Evolutionary conservation across 2,888 invertebrate genomes (phyloP).

Genomic region (Apamea anceps): DNA sequence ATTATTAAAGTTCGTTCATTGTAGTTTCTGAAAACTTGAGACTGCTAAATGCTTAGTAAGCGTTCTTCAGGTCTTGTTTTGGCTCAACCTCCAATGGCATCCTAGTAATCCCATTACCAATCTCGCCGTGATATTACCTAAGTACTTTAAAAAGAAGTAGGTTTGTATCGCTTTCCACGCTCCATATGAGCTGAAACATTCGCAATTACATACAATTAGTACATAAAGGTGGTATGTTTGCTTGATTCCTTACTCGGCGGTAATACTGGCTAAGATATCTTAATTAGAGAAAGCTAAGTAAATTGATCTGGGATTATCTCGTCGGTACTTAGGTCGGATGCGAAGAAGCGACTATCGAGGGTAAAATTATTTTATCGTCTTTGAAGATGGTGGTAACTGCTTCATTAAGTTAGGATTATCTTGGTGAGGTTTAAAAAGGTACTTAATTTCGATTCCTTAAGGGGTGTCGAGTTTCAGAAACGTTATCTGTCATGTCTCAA

Average conservation of each 20-base stretch:
- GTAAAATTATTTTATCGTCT: constrained; percentile 19
- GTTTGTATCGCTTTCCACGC: constrained; percentile 51
- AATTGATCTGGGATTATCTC: constrained; percentile 57
- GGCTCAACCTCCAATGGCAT: neutral
- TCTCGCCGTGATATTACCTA: constrained; percentile 23
- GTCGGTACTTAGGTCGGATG: constrained; percentile 20
- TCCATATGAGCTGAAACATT: constrained; percentile 53
- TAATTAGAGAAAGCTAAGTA: constrained; percentile 56
- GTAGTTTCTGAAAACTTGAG: neutral
- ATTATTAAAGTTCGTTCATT: neutral
- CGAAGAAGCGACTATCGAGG: neutral
- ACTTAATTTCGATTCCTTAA: constrained; percentile 4
- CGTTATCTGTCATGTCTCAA: neutral
- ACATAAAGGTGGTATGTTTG: constrained; percentile 25
- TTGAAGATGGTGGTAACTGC: neutral
- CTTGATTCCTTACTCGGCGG: constrained; percentile 31
- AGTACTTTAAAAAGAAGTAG: constrained; percentile 34
- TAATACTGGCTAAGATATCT: constrained; percentile 44
- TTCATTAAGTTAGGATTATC: constrained; percentile 20
- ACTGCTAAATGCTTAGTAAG: no score
- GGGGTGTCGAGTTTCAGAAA: neutral
- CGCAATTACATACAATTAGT: constrained; percentile 55
- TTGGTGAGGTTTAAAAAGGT: neutral
- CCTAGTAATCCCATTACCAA: constrained; percentile 12
- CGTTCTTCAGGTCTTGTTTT: neutral